Conservation (phyloP, 2,797 vertebrate species). For the Petrocephalus sullivani region DNA sequence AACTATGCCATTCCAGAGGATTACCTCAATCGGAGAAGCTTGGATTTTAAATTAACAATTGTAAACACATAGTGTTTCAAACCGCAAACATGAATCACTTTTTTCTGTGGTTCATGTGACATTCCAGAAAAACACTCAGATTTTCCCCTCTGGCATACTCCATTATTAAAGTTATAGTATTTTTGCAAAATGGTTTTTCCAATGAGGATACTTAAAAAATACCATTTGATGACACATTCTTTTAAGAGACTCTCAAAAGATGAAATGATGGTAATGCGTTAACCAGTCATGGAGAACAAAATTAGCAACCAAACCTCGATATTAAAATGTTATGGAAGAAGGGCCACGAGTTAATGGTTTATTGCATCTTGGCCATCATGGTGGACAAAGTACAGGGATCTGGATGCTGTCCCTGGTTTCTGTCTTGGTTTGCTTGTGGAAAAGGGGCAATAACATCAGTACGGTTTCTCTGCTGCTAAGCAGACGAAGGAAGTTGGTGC, state of each 20-base stretch:
- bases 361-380: not conserved
- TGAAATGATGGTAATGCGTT: not conserved
- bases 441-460: not conserved
- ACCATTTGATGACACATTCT: constrained; percentile 3
- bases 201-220: not conserved
- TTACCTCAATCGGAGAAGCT: constrained; percentile 3
- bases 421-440: not conserved
- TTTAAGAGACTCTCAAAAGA: not conserved
- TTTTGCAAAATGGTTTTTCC: constrained; percentile 6
- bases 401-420: not conserved
- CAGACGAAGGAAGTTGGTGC: not conserved
- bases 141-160: not conserved
- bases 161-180: not conserved
- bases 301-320: not conserved
- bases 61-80: constrained; percentile 9
- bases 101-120: not conserved
- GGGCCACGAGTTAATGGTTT: not conserved
- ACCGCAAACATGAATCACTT: not conserved
- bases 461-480: not conserved
- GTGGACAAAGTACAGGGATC: not conserved
- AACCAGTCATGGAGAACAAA: not conserved
- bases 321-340: not conserved
- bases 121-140: not conserved
- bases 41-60: constrained; percentile 14
- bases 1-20: not conserved